Evolutionary conservation across 2,797 vertebrate species (phyloP).

Genomic region (Falco naumanni): DNA sequence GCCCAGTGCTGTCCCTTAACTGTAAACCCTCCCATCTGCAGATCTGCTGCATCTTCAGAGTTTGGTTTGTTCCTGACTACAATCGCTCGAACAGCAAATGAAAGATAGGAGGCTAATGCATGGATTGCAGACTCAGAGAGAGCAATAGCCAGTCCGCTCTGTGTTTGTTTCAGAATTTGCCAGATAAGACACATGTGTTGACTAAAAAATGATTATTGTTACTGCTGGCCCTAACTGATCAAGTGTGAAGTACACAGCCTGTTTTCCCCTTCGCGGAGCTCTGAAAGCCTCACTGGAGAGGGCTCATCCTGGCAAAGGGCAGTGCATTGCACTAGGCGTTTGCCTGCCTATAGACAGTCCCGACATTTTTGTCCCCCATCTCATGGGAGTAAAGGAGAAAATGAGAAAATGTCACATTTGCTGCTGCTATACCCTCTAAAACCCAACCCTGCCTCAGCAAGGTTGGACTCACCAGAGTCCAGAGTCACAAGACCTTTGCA

Average conservation of each 20-base stretch:
- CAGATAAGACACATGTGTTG: neutral
- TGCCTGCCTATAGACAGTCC: neutral
- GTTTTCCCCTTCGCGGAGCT: neutral
- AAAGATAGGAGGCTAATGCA: accelerated
- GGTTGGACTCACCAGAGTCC: neutral
- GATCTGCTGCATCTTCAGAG: neutral
- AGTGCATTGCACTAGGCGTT: neutral
- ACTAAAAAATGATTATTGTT: neutral
- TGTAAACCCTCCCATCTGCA: constrained; percentile 48
- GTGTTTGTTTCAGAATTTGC: neutral
- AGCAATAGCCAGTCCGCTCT: neutral
- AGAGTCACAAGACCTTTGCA: neutral
- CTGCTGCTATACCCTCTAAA: neutral
- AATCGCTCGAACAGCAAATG: neutral
- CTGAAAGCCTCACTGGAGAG: neutral
- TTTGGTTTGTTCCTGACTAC: neutral
- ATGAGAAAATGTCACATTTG: neutral
- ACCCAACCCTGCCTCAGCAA: neutral
- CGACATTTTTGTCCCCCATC: neutral
- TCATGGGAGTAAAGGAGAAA: neutral
- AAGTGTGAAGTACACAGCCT: neutral
- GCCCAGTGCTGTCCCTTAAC: constrained; percentile 49
- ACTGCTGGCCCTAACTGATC: neutral
- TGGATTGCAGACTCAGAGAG: neutral
- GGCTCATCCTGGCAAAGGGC: neutral